Evolutionary conservation across 2,113 vertebrate genomes (phyloP), one percentile per base, ranked within the genome.

Genomic region (Pelmatolapia mariae): DNA sequence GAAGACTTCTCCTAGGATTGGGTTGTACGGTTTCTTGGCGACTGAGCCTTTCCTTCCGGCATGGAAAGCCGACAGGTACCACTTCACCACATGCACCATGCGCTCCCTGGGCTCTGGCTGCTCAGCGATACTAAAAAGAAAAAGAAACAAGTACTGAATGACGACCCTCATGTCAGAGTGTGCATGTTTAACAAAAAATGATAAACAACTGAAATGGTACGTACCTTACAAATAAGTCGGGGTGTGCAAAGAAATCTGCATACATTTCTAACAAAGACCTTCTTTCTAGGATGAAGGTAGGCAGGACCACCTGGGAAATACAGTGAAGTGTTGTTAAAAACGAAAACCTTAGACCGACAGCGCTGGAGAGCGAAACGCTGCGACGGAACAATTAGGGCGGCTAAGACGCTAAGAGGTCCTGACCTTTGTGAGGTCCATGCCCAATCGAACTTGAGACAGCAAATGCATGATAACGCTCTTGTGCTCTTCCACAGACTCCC

Each of bases 341-440:
- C 2, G 4, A 24, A 71, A 71, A 6, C 40, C 5, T 43, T 16
- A 26, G 13, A 1, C 3, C 5, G 6, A 66, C 10, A 1, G 33
- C 10, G 10, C 19, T 66, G 66, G 38, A 71, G 38, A 43, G n/a
- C 8, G 5, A 43, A 43, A 24, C 13, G 19, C 24, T 8, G 38
- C 59, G 13, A 52, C 8, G 12, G 18, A 80, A 52, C 22, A 26
- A 19, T 12, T 1, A 80, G 4, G 24, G 38, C 33, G 7, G 45
- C 22, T 38, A 12, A 29, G 3, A 16, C 16, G 33, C 18, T 4
- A 8, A 31, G 12, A 33, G 9, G 4, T 50, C 36, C 33, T 61
- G 95, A 99, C 99, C 98, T 99, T 99, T 1, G 99, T 99, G 80
- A 99, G 98, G 92, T 99, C 98, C 99, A 99, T 99, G 76, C 98